Conservation (phyloP, 92 coral and sea anemone genomes). For the Zoanthus sansibaricus region DNA sequence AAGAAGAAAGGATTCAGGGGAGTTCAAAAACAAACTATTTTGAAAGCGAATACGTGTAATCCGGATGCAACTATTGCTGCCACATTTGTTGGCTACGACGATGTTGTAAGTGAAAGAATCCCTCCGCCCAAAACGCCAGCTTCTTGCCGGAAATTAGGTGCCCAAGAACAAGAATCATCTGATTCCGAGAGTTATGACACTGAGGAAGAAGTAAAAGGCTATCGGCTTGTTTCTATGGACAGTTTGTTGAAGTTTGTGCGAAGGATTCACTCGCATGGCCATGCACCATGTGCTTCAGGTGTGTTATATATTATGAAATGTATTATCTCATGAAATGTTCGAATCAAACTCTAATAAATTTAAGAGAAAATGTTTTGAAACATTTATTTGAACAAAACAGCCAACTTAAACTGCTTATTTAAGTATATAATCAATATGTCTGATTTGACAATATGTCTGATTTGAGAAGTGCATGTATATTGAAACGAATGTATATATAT, state of each 20-base stretch:
- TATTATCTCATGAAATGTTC: not conserved
- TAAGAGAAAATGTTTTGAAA: not conserved
- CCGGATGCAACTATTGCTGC: slow-evolving; percentile 38
- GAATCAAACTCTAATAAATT: slow-evolving; percentile 1
- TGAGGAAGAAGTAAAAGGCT: slow-evolving; percentile 40
- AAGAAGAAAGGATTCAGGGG: slow-evolving; percentile 53
- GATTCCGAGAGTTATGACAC: slow-evolving; percentile 35
- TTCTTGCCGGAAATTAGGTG: slow-evolving; percentile 49
- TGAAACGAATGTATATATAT: too few species aligned
- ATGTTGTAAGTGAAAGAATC: slow-evolving; percentile 56
- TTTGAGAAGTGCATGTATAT: not conserved
- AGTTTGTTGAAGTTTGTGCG: slow-evolving; percentile 47
- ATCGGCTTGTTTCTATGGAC: slow-evolving; percentile 55
- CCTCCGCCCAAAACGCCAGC: slow-evolving; percentile 59
- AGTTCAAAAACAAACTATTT: slow-evolving; percentile 27
- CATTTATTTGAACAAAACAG: not conserved
- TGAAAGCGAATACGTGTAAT: slow-evolving; percentile 22
- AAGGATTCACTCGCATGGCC: slow-evolving; percentile 40
- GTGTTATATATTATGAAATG: not conserved
- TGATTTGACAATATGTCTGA: not conserved
- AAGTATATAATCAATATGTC: not conserved
- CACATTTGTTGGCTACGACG: slow-evolving; percentile 64
- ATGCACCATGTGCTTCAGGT: slow-evolving; percentile 12
- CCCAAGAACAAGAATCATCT: slow-evolving; percentile 13
- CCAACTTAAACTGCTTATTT: not conserved